Base-by-base conservation (phyloP, 2,888 invertebrate genomes). In the Orthosia cruda region DNA sequence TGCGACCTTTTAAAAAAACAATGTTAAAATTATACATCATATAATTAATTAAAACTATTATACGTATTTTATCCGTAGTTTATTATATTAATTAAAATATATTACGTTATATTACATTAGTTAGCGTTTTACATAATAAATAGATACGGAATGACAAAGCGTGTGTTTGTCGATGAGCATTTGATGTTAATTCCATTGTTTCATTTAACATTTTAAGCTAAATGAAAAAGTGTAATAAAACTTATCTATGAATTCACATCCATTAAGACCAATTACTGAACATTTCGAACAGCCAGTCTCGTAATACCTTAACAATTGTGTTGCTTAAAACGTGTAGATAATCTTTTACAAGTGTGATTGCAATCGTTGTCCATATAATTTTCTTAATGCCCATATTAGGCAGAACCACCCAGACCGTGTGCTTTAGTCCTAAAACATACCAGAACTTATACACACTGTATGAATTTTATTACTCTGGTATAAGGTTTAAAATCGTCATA, bases 401-500 rank as follows among this genome's bases (percentile, higher is more conserved):
- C 64, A 67, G 63, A 63, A 59, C 77, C 73, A 76, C 75, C 75
- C 71, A 83, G 50, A 67, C 65, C 54, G 73, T 65, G 62, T 71
- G 62, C 67, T 79, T 62, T 45, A 71, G 50, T 59, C 47, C 64
- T 47, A 68, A 83, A 83, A 74, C 70, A 15, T 45, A 32, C 76
- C 61, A 76, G 32, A 40, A 16, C 11, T 47, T 18, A n/a, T 26
- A 16, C 66, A 50, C 0, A 18, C n/a, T 5, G 1, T 4, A 9
- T 13, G 23, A 12, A 12, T 45, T 23, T 54, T 81, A 64, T 69
- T n/a, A 0, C 4, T 0, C 32, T 7, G 3, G 0, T 0, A 0
- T 85, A 80, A 76, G 71, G 89, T 84, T 70, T 26, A 81, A 74
- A 75, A 71, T 90, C 15, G 16, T 13, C 7, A 72, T 64, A 47